phyloP scores from a whole-genome alignment of 2,113 vertebrate genomes.

The Hemicordylus capensis region DNA sequence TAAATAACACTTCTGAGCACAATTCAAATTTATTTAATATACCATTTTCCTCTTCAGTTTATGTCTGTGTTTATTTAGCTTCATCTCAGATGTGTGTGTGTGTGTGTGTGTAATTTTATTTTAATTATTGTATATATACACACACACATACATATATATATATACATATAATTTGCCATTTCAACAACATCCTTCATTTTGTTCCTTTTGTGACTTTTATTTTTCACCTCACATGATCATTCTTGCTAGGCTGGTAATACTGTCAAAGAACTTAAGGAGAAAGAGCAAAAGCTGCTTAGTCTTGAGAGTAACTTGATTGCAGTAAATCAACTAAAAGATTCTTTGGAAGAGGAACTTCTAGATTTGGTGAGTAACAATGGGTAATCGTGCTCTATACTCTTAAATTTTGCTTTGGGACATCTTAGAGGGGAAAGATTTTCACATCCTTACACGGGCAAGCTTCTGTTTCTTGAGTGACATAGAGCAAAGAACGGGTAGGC shows the following conservation, averaged over 20 bases:
- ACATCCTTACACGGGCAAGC: too few species aligned
- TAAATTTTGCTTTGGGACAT: slow-evolving; percentile 16
- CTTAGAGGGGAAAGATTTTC: slow-evolving; percentile 32
- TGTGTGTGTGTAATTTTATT: too few species aligned
- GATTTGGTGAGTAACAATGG: slow-evolving; percentile 82
- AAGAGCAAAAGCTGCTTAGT: slow-evolving; percentile 80
- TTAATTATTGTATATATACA: too few species aligned
- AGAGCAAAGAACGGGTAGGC: not conserved
- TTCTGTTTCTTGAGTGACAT: not conserved
- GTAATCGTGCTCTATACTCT: slow-evolving; percentile 33
- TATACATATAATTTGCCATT: slow-evolving; percentile 4
- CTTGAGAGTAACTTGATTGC: slow-evolving; percentile 83
- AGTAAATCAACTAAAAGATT: slow-evolving; percentile 82
- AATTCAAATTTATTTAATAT: slow-evolving; percentile 7
- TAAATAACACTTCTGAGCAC: not conserved
- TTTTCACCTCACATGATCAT: slow-evolving; percentile 48
- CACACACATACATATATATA: too few species aligned
- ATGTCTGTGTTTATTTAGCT: slow-evolving; percentile 41
- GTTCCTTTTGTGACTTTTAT: slow-evolving; percentile 54
- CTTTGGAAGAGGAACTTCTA: slow-evolving; percentile 85
- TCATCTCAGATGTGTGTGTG: too few species aligned
- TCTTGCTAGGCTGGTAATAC: slow-evolving; percentile 82
- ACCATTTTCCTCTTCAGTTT: slow-evolving; percentile 28
- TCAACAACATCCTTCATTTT: slow-evolving; percentile 44
- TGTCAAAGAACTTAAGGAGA: slow-evolving; percentile 81